These are phyloP conservation scores for Cheiracanthium punctorium DNA, from an alignment of 2,888 invertebrate genomes.

Conservation along the genomic window DNA sequence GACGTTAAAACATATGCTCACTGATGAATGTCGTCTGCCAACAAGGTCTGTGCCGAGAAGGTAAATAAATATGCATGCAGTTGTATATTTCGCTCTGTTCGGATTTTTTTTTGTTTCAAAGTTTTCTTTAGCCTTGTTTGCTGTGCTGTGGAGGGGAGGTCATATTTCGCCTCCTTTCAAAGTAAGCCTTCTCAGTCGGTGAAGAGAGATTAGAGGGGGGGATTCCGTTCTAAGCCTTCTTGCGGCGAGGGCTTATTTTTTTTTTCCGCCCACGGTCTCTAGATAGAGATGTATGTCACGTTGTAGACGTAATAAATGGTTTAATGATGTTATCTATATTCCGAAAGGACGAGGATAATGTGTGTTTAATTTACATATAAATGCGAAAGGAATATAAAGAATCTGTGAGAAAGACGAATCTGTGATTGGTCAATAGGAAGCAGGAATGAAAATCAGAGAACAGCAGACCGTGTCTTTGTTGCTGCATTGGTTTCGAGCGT, in stretches of 20 bases:
- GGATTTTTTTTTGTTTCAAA: slow-evolving; percentile 1
- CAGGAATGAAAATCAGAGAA: too few species aligned
- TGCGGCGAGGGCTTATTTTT: not conserved
- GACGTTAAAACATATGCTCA: slow-evolving; percentile 51
- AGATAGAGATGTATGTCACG: slow-evolving; percentile 14
- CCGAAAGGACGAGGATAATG: too few species aligned
- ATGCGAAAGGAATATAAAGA: too few species aligned
- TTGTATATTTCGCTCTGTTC: slow-evolving; percentile 14
- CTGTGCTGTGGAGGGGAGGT: slow-evolving; percentile 59
- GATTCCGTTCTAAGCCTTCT: slow-evolving; percentile 30
- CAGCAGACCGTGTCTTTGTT: too few species aligned
- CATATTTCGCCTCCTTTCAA: slow-evolving; percentile 36
- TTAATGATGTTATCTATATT: too few species aligned
- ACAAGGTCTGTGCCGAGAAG: slow-evolving; percentile 28
- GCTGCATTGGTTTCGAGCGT: too few species aligned
- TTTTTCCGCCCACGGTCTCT: not conserved
- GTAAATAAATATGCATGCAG: slow-evolving; percentile 67
- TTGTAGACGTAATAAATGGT: not conserved
- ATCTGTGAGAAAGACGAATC: too few species aligned
- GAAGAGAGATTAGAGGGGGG: slow-evolving; percentile 29
- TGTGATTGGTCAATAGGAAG: too few species aligned
- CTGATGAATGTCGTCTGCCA: slow-evolving; percentile 61
- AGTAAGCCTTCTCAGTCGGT: slow-evolving; percentile 50
- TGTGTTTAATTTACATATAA: too few species aligned
- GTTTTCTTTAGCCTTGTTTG: slow-evolving; percentile 32